Evolutionary conservation across 1,140 invertebrate genomes (phyloP), one percentile per base, ranked within the genome.

Genomic region (Armadillidium nasatum): DNA sequence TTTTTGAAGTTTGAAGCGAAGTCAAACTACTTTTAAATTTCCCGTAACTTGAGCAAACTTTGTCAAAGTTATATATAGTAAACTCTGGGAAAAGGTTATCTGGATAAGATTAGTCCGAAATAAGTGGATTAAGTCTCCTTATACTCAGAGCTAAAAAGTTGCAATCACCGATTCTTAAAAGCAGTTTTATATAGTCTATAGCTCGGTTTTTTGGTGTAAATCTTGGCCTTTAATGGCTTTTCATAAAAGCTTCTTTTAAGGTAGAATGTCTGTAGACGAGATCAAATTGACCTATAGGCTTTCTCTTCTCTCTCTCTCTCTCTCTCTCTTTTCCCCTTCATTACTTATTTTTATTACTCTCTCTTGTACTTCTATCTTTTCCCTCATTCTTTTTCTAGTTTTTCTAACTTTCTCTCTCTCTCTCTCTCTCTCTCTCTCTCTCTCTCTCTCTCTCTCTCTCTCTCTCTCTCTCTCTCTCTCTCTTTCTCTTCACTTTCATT

Each of bases 401-500:
- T 15, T 50, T 50, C 46, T 50, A 10, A 10, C 9, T 50, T 15
- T 50, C 9, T 50, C 46, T 50, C 46, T 50, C 46, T 50, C 46
- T 50, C 46, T 50, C 46, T 50, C 46, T 50, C 46, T 50, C 46
- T 50, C 46, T 50, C 46, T 50, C 46, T 50, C 46, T 50, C 46
- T 50, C 46, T 50, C 46, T 50, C 46, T 50, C 46, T 50, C 46
- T 50, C 46, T 50, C 46, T 50, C 46, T 50, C 46, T 50, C 46
- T 50, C 50, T 60, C 50, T 60, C 50, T 60, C 50, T 60, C 11
- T 60, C 50, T 4, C 19, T 1, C 1, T 60, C 19, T 19, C 50
- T 60, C 19, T 60, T 60, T 1, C 33, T 33, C 33, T 3, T 33
- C 33, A 3, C 33, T 33, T 6, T 33, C 33, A 3, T 6, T 33